These are phyloP conservation scores for Galerucella pusilla DNA, from an alignment of 2,888 invertebrate species.

Conservation along the genomic window DNA sequence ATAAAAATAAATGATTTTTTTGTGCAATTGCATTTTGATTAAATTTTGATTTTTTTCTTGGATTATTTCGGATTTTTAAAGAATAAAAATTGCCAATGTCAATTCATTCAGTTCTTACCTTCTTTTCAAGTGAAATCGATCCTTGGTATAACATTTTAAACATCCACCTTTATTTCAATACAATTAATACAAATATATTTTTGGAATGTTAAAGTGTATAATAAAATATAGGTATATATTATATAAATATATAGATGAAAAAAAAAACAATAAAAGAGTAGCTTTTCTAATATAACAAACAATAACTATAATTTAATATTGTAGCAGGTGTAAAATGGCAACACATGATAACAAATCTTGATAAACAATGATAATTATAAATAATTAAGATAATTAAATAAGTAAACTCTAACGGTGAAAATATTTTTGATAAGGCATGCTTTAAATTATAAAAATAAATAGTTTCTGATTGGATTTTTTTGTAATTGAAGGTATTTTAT, in stretches of 20 bases:
- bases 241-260: too few relatives aligned
- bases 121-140: conserved; percentile 39
- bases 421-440: background rate
- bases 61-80: conserved; percentile 18
- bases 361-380: background rate
- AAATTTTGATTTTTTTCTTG: conserved; percentile 40
- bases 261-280: too few relatives aligned
- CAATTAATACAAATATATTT: background rate
- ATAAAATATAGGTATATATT: too few relatives aligned
- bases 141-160: conserved; percentile 15
- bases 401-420: background rate
- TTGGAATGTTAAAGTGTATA: background rate
- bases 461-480: too few relatives aligned
- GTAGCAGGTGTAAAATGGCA: background rate
- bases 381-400: background rate
- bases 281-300: background rate
- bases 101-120: conserved; percentile 33
- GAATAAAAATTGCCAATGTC: conserved; percentile 44
- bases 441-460: background rate
- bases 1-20: conserved; percentile 30
- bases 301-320: background rate
- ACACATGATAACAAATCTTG: background rate
- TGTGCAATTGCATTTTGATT: conserved; percentile 44
- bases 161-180: too few relatives aligned
- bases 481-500: too few relatives aligned